A percentile compares a stretch with the other conserved stretches of the same genome.
phyloP scores from a whole-genome alignment of 2,797 vertebrate species.

The Eptatretus atami region DNA sequence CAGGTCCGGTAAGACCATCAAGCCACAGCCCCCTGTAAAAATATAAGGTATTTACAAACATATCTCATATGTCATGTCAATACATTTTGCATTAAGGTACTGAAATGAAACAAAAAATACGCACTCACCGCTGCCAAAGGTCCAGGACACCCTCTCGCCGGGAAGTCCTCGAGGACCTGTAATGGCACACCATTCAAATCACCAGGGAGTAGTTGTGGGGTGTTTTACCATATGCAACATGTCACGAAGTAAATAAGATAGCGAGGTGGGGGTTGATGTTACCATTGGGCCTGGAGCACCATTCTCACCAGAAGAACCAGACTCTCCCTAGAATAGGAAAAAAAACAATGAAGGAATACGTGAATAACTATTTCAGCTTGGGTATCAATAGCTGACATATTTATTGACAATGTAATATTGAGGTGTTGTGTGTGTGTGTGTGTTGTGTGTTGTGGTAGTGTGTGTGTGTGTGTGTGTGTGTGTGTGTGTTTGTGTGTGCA shows the following conservation, averaged over 20 bases:
- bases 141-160: constrained; percentile 65
- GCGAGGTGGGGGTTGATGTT: constrained; percentile 10
- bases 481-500: too few species aligned
- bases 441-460: too few species aligned
- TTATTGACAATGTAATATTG: too few species aligned
- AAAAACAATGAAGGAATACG: too few species aligned
- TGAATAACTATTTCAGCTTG: too few species aligned
- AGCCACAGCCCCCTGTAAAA: constrained; percentile 45
- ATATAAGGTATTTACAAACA: too few species aligned
- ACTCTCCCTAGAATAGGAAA: constrained; percentile 25
- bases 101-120: too few species aligned
- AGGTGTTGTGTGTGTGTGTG: too few species aligned
- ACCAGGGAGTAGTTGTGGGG: not conserved
- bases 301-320: constrained; percentile 38
- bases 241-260: not conserved
- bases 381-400: too few species aligned
- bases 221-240: not conserved
- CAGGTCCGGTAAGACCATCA: constrained; percentile 46
- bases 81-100: too few species aligned
- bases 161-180: constrained; percentile 64
- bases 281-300: constrained; percentile 67
- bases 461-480: too few species aligned
- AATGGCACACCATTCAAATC: not conserved
- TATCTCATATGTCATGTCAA: too few species aligned
- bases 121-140: constrained; percentile 46